Evolutionary conservation across 2,888 invertebrate species (phyloP), one percentile per base, ranked within the genome.

Genomic region (Morpho deidamia): DNA sequence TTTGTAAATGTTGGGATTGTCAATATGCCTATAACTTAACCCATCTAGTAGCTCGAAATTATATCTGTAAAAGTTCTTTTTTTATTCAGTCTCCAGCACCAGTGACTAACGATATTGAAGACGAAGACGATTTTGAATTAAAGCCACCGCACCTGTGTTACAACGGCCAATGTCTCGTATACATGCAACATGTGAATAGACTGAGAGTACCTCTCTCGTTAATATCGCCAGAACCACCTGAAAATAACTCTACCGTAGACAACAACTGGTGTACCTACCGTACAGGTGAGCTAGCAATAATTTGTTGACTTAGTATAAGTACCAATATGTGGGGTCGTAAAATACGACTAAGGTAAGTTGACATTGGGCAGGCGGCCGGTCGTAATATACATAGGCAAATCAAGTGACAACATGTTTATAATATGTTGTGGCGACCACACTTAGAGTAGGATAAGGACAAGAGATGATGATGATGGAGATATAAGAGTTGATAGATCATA

Each of bases 221-320:
- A 40, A 59, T 75, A 33, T 83, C 85, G 0, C 83, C 84, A 0
- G 78, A 77, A 7, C 66, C 72, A 2, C 70, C 70, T 1, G 74
- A 76, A 8, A 79, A 80, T 48, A 80, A 83, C 58, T 64, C 71
- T 38, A 80, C 85, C 0, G 73, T 79, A 5, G 81, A 87, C 23
- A 78, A 85, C 41, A 80, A 83, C 54, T 94, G 93, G 91, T 95
- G 95, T 78, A 92, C 91, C 57, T 95, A 95, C 81, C 68, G 70
- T 5, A 79, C 83, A 51, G 79, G 83, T 82, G 58, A 68, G 70
- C 62, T 37, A 9, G 3, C 10, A 39, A n/a, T n/a, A n/a, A n/a
- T n/a, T n/a, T n/a, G n/a, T n/a, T n/a, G n/a, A n/a, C n/a, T 23
- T 23, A 23, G 23, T 23, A 23, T 23, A 23, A 23, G 23, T 14